These are phyloP conservation scores for Apotomis capreana DNA, from an alignment of 2,888 invertebrate species.

Conservation along the genomic window DNA sequence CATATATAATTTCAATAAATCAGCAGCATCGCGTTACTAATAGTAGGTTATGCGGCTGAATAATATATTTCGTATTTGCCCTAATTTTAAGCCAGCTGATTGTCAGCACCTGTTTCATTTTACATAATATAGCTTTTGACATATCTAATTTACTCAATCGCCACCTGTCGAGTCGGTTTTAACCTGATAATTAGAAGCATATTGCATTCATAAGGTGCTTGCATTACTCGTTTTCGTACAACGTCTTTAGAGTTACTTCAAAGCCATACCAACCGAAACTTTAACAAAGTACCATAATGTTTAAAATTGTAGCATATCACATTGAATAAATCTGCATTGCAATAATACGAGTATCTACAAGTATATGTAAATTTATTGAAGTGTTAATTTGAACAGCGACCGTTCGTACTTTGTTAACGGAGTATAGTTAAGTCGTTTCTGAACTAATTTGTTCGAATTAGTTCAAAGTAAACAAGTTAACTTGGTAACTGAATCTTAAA, in stretches of 20 bases:
- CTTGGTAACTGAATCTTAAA: constrained; percentile 7
- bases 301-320: background rate
- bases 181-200: background rate
- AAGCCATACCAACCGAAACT: background rate
- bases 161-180: no score
- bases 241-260: background rate
- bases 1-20: no score
- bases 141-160: no score
- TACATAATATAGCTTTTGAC: background rate
- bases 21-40: no score
- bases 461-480: constrained; percentile 28
- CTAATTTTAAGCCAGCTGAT: background rate
- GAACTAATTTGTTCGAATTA: constrained; percentile 15
- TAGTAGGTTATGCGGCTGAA: no score
- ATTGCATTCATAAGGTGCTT: background rate
- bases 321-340: background rate
- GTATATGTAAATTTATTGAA: background rate
- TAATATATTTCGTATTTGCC: background rate
- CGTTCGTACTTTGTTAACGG: no score
- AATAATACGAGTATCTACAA: background rate
- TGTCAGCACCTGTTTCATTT: background rate
- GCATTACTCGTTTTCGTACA: background rate
- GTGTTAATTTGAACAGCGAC: background rate
- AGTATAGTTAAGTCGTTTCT: background rate
- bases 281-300: background rate